These are phyloP conservation scores for Marcusenius ussheri DNA, from an alignment of 2,113 vertebrate species.

Conservation along the genomic window DNA sequence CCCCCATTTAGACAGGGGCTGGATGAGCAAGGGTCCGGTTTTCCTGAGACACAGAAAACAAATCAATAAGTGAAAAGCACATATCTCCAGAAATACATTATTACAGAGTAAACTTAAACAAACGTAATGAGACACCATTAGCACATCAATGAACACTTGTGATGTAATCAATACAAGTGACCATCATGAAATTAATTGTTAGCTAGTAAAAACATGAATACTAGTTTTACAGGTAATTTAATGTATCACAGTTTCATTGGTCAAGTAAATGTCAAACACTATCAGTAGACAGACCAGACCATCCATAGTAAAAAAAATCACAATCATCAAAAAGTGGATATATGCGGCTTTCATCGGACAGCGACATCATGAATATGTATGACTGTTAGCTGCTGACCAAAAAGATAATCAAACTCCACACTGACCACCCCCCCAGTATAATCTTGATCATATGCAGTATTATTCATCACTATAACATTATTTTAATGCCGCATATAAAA, in stretches of 20 bases:
- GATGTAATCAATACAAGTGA: neutral
- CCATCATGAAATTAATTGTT: neutral
- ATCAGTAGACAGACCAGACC: neutral
- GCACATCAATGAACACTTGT: neutral
- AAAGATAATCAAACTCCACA: neutral
- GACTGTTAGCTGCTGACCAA: neutral
- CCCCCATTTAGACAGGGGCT: slow-evolving; percentile 89
- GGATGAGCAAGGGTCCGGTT: slow-evolving; percentile 86
- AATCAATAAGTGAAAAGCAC: neutral
- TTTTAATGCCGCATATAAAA: too few species aligned
- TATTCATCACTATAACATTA: too few species aligned
- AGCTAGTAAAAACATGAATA: neutral
- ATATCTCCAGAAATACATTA: neutral
- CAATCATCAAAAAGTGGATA: neutral
- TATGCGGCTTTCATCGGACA: neutral
- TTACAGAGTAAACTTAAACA: neutral
- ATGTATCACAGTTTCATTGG: neutral
- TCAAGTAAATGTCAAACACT: neutral
- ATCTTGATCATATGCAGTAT: neutral
- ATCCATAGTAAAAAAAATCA: neutral
- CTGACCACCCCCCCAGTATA: neutral
- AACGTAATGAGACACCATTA: neutral
- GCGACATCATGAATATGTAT: neutral
- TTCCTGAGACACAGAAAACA: slow-evolving; percentile 60
- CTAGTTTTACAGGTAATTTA: neutral